Percentiles rank a stretch among this genome's conserved stretches.
phyloP scores from a whole-genome alignment of 2,113 vertebrate genomes.

The Myotis lucifugus region DNA sequence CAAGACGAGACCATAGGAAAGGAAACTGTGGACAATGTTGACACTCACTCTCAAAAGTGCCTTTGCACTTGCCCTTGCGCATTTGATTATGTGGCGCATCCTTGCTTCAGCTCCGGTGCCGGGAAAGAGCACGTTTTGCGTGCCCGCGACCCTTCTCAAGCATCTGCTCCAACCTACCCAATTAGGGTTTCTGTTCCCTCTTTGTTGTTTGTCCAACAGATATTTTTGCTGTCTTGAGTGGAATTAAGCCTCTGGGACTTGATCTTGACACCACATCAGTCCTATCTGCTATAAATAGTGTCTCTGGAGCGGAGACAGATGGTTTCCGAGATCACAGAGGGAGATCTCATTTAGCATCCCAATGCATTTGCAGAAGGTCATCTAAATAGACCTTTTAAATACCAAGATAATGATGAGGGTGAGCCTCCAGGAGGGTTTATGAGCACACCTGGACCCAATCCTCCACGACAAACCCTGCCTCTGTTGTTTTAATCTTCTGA shows the following conservation, averaged over 20 bases:
- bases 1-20: background rate
- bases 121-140: background rate
- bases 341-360: background rate
- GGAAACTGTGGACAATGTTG: background rate
- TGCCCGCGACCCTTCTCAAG: background rate
- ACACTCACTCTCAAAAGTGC: background rate
- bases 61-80: background rate
- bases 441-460: constrained; percentile 46
- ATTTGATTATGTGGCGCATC: background rate
- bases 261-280: constrained; percentile 41
- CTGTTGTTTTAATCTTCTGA: background rate
- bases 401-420: background rate
- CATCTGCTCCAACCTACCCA: background rate
- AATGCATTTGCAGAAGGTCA: background rate
- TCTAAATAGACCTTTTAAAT: constrained; percentile 44
- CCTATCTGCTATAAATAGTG: constrained; percentile 51
- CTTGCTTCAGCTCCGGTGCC: background rate
- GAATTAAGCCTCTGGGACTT: constrained; percentile 35
- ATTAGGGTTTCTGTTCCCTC: background rate
- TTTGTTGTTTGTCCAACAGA: constrained; percentile 45
- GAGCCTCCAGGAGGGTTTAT: background rate
- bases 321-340: constrained; percentile 58
- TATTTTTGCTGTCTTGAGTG: constrained; percentile 36
- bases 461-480: background rate
- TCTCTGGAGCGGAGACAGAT: constrained; percentile 40